Evolutionary conservation across 1,140 invertebrate species (phyloP), one percentile per base, ranked within the genome.

Genomic region (Lanistes nyassanus): DNA sequence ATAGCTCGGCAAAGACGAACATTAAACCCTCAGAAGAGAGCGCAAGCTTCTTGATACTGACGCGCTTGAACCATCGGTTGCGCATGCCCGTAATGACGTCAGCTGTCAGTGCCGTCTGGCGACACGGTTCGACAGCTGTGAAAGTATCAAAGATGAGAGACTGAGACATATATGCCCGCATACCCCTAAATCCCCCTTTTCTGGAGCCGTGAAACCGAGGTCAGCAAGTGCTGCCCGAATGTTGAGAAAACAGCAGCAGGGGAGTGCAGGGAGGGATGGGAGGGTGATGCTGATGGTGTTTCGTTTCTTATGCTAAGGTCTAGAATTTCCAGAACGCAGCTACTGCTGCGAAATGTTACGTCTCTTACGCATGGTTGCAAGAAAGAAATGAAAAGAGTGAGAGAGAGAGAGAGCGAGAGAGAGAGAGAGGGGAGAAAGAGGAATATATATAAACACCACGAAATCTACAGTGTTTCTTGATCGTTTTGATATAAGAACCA

Each of bases 71-170:
- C 21, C 42, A 9, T 47, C 19, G 11, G 47, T 29, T 51, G 53
- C 36, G 68, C 68, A 26, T 69, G 47, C 37, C 51, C 42, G 67
- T 42, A 55, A 34, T 70, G 68, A 70, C 68, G 68, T 70, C 42
- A 70, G 47, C 47, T 70, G 68, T 70, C 68, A 70, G 68, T 51
- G 68, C 51, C 68, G 21, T 51, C 51, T 51, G 16, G 37, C 51
- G 68, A 70, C 68, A 70, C n/a, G 47, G 4, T 29, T 21, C 51
- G 37, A 56, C 68, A 70, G 68, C 68, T 70, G 68, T 31, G 37
- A 70, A 70, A 70, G 68, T 70, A 70, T 70, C 68, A 55, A 70
- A 56, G 34, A 34, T 21, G 53, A 70, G 53, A 70, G 68, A 51
- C 53, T 34, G 68, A 70, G 47, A 31, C 47, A 29, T 26, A n/a